Conservation (phyloP, 2,113 vertebrate genomes). For the Vombatus ursinus region DNA sequence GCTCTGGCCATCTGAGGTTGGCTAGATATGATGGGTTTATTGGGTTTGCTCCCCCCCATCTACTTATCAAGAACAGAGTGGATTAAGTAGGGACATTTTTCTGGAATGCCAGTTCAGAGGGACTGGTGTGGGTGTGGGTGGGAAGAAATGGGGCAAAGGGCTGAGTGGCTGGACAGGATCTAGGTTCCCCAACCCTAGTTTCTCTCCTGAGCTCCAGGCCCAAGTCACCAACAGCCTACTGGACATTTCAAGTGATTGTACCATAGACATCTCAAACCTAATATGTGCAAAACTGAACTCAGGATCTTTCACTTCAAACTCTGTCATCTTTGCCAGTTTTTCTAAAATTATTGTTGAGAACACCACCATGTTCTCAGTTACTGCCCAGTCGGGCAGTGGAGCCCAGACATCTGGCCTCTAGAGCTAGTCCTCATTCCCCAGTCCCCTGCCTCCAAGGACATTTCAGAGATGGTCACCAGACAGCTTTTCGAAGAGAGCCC, state of each 20-base stretch:
- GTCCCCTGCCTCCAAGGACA: neutral
- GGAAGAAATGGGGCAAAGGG: neutral
- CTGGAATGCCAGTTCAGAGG: slow-evolving; percentile 16
- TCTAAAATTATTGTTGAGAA: neutral
- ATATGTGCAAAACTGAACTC: slow-evolving; percentile 2
- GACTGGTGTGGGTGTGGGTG: neutral
- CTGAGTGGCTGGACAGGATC: neutral
- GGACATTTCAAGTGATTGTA: slow-evolving; percentile 18
- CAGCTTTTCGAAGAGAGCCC: neutral
- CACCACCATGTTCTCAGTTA: neutral
- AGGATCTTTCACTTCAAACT: neutral
- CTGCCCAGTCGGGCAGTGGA: neutral
- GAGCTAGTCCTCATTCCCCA: neutral
- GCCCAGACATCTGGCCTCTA: neutral
- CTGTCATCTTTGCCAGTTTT: slow-evolving; percentile 11
- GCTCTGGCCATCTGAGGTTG: too few relatives aligned
- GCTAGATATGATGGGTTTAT: too few relatives aligned
- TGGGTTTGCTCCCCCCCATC: neutral
- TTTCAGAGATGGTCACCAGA: neutral
- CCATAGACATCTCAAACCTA: slow-evolving; percentile 16
- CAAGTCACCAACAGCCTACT: neutral
- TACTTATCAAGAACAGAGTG: slow-evolving; percentile 4
- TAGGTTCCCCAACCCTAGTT: neutral
- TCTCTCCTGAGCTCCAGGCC: slow-evolving; percentile 14
- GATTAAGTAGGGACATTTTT: slow-evolving; percentile 6